A percentile compares a stretch with the other conserved stretches of the same genome.
These are phyloP conservation scores for Gambelia wislizenii DNA, from an alignment of 2,797 vertebrate genomes.

Conservation along the genomic window DNA sequence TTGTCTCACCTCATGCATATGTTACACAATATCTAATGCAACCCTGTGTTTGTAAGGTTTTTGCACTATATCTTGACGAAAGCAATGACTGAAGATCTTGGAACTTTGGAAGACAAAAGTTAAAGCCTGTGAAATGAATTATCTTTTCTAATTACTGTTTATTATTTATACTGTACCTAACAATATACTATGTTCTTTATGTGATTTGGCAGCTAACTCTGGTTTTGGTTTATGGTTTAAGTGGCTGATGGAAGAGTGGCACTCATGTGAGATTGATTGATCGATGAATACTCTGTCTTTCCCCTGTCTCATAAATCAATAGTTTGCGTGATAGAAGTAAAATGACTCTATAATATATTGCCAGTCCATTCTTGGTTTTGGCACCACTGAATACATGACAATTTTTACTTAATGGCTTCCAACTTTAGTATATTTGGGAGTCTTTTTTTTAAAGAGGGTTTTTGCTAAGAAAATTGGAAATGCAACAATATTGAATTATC, in stretches of 20 bases:
- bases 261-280: constrained; percentile 53
- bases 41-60: background rate
- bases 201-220: constrained; percentile 43
- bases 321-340: constrained; percentile 41
- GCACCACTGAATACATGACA: background rate
- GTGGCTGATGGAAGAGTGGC: constrained; percentile 51
- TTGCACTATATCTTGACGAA: background rate
- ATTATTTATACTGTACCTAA: constrained; percentile 22
- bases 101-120: constrained; percentile 5
- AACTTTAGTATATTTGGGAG: background rate
- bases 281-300: constrained; percentile 51
- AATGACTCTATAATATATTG: constrained; percentile 55
- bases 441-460: background rate
- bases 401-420: constrained; percentile 24
- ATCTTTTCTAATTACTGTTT: constrained; percentile 18
- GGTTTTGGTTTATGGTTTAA: constrained; percentile 53
- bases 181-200: constrained; percentile 6
- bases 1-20: background rate
- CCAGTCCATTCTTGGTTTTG: constrained; percentile 41
- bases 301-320: constrained; percentile 47
- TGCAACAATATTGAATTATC: background rate
- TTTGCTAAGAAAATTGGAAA: background rate
- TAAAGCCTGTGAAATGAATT: constrained; percentile 34
- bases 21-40: background rate
- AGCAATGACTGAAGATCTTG: background rate